Evolutionary conservation across 2,888 invertebrate species (phyloP), one percentile per base, ranked within the genome.

Genomic region (Argynnis bischoffii): DNA sequence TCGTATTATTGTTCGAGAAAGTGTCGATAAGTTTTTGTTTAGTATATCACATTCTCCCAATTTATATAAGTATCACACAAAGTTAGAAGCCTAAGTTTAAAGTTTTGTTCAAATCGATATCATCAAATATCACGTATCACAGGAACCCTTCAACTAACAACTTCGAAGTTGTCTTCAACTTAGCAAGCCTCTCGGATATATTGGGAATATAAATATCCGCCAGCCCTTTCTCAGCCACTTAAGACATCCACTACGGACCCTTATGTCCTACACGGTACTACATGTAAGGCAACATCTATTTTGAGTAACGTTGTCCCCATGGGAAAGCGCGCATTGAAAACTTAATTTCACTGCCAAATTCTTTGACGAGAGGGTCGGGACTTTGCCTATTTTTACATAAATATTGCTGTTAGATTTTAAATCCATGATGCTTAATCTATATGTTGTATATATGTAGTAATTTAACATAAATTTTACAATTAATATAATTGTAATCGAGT

Each of bases 131-230:
- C 73, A 71, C 69, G 73, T 72, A 74, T 73, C 74, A 70, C 64
- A 70, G 65, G 66, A 74, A 77, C 81, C 80, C 83, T 82, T 83
- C 77, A 72, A 72, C 71, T 72, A 79, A 76, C 76, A 74, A 78
- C 69, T 72, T 75, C 72, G 73, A 86, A 86, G 81, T 83, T 85
- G 81, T 79, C 77, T 71, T 72, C 76, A 79, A 84, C 79, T 84
- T 82, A 74, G 75, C 76, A 75, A 76, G 75, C 67, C 81, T 83
- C 86, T 88, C 88, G 88, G 89, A 89, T 89, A 86, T 86, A 89
- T 88, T 83, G 82, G 82, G 86, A 88, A 87, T 89, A 89, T 89
- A 90, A 90, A 91, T 90, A 88, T 87, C 83, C 85, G 78, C 78
- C 72, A 84, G 85, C 86, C 88, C 87, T 87, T 89, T 85, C 81